These are phyloP conservation scores for Eurois occulta DNA, from an alignment of 2,888 invertebrate genomes.

Conservation along the genomic window DNA sequence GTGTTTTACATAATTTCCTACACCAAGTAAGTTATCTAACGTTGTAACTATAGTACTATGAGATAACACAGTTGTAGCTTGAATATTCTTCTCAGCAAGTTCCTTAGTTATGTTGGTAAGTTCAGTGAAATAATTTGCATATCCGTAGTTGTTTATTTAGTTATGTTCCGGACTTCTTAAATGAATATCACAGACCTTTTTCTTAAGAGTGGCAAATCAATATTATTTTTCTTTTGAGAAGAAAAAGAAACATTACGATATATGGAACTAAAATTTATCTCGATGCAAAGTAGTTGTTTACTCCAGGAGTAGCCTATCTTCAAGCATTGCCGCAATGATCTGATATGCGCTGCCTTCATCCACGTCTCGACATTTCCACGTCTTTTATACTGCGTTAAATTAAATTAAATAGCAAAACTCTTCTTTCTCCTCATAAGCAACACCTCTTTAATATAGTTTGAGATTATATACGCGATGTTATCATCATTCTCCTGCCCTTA, in stretches of 20 bases:
- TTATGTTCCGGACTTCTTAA: too few species aligned
- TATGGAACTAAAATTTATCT: neutral
- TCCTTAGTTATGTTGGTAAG: neutral
- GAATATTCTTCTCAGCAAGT: constrained; percentile 12
- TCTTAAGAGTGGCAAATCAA: too few species aligned
- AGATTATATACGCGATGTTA: neutral
- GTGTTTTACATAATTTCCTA: constrained; percentile 14
- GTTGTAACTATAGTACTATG: neutral
- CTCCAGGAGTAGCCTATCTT: too few species aligned
- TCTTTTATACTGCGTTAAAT: too few species aligned
- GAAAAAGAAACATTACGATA: neutral
- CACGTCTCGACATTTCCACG: too few species aligned
- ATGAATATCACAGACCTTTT: too few species aligned
- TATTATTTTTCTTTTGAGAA: neutral
- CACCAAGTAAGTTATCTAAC: neutral
- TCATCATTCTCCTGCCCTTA: too few species aligned
- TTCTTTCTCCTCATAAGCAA: neutral
- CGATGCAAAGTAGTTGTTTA: too few species aligned
- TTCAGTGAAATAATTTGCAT: neutral
- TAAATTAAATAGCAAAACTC: too few species aligned
- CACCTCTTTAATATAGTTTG: neutral
- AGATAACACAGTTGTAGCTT: constrained; percentile 2
- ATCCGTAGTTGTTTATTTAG: neutral
- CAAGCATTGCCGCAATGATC: too few species aligned
- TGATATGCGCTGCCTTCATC: too few species aligned